Conservation (phyloP, 1,140 invertebrate genomes). For the Drosophila orosa region DNA sequence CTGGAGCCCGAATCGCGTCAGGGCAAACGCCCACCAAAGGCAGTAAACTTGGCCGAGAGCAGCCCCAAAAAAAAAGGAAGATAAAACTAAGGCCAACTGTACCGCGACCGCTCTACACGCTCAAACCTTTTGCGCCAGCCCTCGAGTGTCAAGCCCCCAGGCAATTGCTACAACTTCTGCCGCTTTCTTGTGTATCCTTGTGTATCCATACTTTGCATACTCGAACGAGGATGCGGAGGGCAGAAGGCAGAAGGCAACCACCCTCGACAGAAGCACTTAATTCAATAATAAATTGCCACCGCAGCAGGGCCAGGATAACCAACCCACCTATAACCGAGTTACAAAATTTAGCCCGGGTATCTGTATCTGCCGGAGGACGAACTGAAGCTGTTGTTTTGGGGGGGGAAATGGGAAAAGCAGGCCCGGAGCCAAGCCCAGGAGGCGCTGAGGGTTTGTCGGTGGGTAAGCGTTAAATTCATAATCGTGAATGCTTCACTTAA, state of each 20-base stretch:
- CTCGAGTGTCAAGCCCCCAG: constrained; percentile 61
- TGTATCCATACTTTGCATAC: constrained; percentile 66
- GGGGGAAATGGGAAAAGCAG: constrained; percentile 1
- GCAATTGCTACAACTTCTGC: constrained; percentile 41
- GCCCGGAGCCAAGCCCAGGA: constrained; percentile 46
- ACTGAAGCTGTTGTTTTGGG: neutral
- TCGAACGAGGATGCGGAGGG: constrained; percentile 6
- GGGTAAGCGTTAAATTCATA: constrained; percentile 84
- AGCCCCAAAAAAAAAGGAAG: constrained; percentile 11
- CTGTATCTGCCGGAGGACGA: neutral
- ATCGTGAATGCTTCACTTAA: constrained; percentile 77
- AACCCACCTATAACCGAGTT: constrained; percentile 64
- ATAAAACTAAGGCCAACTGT: constrained; percentile 70
- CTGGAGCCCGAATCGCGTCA: constrained; percentile 27
- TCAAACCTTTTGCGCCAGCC: constrained; percentile 66
- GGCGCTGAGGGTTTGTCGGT: constrained; percentile 70
- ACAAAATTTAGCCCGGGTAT: constrained; percentile 42
- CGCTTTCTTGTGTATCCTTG: constrained; percentile 33
- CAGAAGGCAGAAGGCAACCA: constrained; percentile 38
- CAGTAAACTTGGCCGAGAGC: constrained; percentile 39
- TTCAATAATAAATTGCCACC: constrained; percentile 81
- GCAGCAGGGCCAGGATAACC: constrained; percentile 55
- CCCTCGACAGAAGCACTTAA: constrained; percentile 69
- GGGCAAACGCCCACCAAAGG: constrained; percentile 52
- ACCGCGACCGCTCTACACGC: constrained; percentile 63